Evolutionary conservation across 2,113 vertebrate genomes (phyloP).

Genomic region (Macrotus californicus): DNA sequence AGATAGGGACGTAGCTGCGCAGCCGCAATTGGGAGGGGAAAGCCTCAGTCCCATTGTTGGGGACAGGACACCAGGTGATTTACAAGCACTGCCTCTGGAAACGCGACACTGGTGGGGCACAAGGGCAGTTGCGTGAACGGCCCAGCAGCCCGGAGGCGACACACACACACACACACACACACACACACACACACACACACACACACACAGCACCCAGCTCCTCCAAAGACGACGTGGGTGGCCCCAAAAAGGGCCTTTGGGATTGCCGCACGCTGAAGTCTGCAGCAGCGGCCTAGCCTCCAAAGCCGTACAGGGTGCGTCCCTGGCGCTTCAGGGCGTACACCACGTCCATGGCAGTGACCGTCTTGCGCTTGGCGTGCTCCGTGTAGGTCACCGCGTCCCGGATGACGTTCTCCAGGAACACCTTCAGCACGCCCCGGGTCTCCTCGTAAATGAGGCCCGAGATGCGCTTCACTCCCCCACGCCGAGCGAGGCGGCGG

Average conservation of each 20-base stretch:
- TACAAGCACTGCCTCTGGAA: too few species aligned
- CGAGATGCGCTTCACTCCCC: constrained; percentile 34
- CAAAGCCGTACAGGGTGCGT: constrained; percentile 67
- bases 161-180: too few species aligned
- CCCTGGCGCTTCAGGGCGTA: constrained; percentile 71
- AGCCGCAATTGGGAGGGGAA: fast-evolving
- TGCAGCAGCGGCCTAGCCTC: neutral
- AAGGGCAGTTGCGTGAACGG: too few species aligned
- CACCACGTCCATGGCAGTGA: constrained; percentile 83
- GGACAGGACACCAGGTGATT: fast-evolving
- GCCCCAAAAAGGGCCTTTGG: constrained; percentile 70
- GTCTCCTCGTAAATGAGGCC: constrained; percentile 61
- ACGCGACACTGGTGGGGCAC: too few species aligned
- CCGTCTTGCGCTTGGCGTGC: constrained; percentile 83
- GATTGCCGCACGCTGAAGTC: fast-evolving
- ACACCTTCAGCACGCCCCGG: constrained; percentile 39
- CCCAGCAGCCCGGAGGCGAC: too few species aligned
- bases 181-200: too few species aligned
- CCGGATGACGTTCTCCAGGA: constrained; percentile 57
- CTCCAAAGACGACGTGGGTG: fast-evolving
- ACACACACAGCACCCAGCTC: neutral
- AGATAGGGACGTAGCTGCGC: fast-evolving
- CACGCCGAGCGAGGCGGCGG: constrained; percentile 3
- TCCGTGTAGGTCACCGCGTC: constrained; percentile 72
- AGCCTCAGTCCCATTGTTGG: neutral